Base-by-base conservation (phyloP, 2,888 invertebrate genomes). In the Parnassius smintheus region DNA sequence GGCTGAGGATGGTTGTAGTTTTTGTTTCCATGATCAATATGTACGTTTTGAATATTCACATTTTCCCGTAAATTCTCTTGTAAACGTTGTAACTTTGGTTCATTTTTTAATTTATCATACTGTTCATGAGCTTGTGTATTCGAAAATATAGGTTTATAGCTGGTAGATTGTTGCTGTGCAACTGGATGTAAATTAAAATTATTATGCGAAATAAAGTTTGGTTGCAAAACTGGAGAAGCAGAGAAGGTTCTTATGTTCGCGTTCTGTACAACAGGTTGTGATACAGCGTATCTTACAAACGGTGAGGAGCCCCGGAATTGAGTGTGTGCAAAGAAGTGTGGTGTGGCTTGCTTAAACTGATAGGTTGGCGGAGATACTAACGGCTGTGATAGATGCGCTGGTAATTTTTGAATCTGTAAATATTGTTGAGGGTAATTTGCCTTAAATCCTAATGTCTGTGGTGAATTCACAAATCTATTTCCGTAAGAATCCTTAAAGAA, bases 401-500 rank as follows among this genome's bases (percentile, higher is more conserved):
- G 91, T 54, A 91, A 67, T 61, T 82, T 86, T 73, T 91, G 91
- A 22, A 91, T 76, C 61, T 83, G 80, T 58, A 91, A 80, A 69
- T 76, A 91, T 68, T 90, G 86, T 67, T 89, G 90, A 9, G 90
- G 88, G 61, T 83, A 80, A 4, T 80, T 79, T 22, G 81, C 72
- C 66, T 81, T 86, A 63, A 88, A 90, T 1, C 85, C 75, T 2
- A 84, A 65, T 18, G 79, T 66, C 61, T 86, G 86, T 45, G 88
- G 86, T 1, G 80, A 71, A 61, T 77, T 81, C 44, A 83, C 79
- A 66, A 83, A 90, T 68, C 76, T 79, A 59, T 91, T 89, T 35
- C 91, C 91, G 66, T 91, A 91, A 1, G 91, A 91, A 69, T 91
- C 91, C 69, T 80, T 87, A 65, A 91, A 72, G 44, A 77, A 82